Evolutionary conservation across 2,888 invertebrate species (phyloP).

Genomic region (Lithophane semibrunnea): DNA sequence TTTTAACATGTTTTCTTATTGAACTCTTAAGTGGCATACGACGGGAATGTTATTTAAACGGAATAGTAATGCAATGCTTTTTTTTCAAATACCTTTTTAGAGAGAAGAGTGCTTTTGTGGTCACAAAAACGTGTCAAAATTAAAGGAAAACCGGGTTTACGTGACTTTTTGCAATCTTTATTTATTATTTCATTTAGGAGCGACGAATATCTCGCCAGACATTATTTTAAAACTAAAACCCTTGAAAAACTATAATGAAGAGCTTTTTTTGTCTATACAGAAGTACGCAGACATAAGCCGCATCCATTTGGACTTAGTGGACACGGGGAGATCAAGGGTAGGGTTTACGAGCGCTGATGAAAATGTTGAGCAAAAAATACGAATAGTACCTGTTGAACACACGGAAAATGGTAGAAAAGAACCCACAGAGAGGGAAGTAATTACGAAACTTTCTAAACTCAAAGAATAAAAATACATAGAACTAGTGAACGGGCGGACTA

Average conservation of each 20-base stretch:
- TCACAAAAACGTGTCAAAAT: background rate
- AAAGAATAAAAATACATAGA: conserved; percentile 69
- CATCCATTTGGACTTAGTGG: conserved; percentile 52
- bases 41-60: conserved; percentile 19
- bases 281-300: conserved; percentile 31
- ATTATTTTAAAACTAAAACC: background rate
- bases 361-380: conserved; percentile 71
- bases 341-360: conserved; percentile 64
- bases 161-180: background rate
- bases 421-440: conserved; percentile 69
- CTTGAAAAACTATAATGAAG: conserved; percentile 19
- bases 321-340: conserved; percentile 44
- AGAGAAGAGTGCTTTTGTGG: background rate
- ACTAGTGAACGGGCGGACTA: conserved; percentile 63
- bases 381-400: conserved; percentile 71
- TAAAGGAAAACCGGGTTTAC: background rate
- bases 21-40: conserved; percentile 23
- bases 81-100: background rate
- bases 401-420: conserved; percentile 40
- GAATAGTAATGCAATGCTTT: background rate
- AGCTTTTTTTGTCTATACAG: conserved; percentile 16
- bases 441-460: conserved; percentile 73
- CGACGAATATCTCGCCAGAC: background rate
- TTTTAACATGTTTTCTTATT: conserved; percentile 49
- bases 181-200: background rate